A percentile compares a stretch with the other conserved stretches of the same genome.
These are phyloP conservation scores for Sebastes melanostomus DNA, from an alignment of 2,797 vertebrate genomes.

Conservation along the genomic window DNA sequence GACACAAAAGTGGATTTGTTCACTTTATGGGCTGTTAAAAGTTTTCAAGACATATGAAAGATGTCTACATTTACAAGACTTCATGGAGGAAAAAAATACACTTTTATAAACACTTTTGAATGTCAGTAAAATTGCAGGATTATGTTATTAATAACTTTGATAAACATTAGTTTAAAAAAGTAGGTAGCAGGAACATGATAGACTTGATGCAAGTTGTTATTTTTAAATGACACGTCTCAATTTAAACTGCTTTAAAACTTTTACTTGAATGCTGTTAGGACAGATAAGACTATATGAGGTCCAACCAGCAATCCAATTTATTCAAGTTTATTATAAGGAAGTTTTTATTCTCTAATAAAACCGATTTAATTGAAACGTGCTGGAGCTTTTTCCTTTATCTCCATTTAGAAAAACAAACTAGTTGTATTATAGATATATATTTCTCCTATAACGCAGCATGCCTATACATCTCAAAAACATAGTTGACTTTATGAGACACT, in stretches of 20 bases:
- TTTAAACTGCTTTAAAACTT: not conserved
- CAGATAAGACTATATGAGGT: not conserved
- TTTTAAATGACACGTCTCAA: not conserved
- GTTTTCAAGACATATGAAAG: constrained; percentile 17
- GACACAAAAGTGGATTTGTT: constrained; percentile 32
- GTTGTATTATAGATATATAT: not conserved
- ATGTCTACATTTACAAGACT: constrained; percentile 1
- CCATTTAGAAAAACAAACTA: not conserved
- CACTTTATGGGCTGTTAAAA: constrained; percentile 37
- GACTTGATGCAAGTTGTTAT: not conserved
- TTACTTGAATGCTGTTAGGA: not conserved
- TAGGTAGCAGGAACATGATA: not conserved
- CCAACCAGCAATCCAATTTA: not conserved
- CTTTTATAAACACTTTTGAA: not conserved
- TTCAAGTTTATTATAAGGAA: not conserved
- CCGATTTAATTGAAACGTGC: not conserved
- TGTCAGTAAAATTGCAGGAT: not conserved
- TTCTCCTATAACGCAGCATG: not conserved
- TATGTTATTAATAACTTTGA: not conserved
- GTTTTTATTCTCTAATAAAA: not conserved
- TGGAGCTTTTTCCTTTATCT: not conserved
- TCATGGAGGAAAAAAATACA: not conserved
- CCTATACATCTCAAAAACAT: not conserved
- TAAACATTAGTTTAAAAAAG: not conserved
- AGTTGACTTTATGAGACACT: not conserved